Percentiles rank a stretch among this genome's conserved stretches.
These are phyloP conservation scores for Tamandua tetradactyla DNA, from an alignment of 2,797 vertebrate species.

Conservation along the genomic window DNA sequence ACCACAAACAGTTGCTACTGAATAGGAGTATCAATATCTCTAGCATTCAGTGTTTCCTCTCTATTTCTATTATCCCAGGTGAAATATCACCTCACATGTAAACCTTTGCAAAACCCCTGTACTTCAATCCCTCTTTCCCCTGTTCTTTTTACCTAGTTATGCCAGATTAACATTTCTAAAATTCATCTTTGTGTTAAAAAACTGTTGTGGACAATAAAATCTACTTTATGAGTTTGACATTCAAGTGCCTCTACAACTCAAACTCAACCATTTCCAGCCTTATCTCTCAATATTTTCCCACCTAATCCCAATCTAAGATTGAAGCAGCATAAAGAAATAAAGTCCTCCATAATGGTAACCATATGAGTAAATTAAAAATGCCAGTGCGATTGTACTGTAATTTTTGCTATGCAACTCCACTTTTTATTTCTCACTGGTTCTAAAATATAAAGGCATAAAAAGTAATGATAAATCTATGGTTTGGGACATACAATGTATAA, in stretches of 20 bases:
- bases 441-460: no score
- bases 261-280: neutral
- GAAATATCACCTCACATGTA: neutral
- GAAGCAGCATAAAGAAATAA: no score
- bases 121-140: neutral
- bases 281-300: neutral
- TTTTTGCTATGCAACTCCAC: no score
- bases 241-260: slow-evolving; percentile 4
- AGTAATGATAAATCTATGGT: no score
- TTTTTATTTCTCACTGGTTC: no score
- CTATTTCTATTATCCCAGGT: neutral
- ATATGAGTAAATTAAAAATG: no score
- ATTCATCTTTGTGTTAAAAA: neutral
- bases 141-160: neutral
- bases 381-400: no score
- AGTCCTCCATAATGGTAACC: no score
- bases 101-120: neutral
- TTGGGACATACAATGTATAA: no score
- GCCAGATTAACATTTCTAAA: neutral
- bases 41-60: neutral
- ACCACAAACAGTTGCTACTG: neutral
- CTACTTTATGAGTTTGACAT: neutral
- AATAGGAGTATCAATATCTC: neutral
- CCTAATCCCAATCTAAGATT: neutral
- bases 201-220: neutral